phyloP scores from a whole-genome alignment of 1,140 invertebrate species.

The Globodera ellingtonae region DNA sequence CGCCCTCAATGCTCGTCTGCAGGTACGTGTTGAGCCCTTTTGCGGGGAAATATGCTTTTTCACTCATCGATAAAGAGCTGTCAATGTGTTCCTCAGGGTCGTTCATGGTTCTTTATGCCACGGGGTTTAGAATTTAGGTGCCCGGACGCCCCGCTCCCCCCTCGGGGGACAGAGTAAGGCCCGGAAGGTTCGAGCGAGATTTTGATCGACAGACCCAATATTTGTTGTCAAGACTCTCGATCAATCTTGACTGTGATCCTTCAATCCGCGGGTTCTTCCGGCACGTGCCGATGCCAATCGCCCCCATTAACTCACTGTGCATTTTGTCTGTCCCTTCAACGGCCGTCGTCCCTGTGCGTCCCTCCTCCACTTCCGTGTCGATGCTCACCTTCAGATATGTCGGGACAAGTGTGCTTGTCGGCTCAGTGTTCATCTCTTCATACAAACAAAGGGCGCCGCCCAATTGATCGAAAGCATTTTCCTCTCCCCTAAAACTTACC shows the following conservation, averaged over 20 bases:
- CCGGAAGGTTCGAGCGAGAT: too few species aligned
- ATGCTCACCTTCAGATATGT: conserved; percentile 37
- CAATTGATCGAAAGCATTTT: not conserved
- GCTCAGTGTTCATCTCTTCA: conserved; percentile 43
- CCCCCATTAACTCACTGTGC: not conserved
- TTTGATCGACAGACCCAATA: too few species aligned
- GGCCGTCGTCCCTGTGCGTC: not conserved
- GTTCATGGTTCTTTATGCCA: too few species aligned
- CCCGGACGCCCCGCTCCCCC: too few species aligned
- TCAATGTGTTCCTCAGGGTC: too few species aligned
- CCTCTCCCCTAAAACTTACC: not conserved
- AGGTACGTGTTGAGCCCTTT: conserved; percentile 27
- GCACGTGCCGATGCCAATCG: not conserved
- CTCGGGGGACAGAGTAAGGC: too few species aligned
- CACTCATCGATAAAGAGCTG: too few species aligned
- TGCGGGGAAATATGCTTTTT: not conserved
- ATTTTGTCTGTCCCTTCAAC: not conserved
- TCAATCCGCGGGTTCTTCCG: not conserved
- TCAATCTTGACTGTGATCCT: not conserved
- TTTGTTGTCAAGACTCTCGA: too few species aligned
- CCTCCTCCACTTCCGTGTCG: not conserved
- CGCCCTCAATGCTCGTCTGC: conserved; percentile 29
- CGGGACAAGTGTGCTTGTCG: conserved; percentile 34
- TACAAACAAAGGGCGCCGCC: not conserved
- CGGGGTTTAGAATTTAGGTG: too few species aligned